These are phyloP conservation scores for Semnopithecus entellus DNA, from an alignment of 2,113 vertebrate genomes.

Conservation along the genomic window DNA sequence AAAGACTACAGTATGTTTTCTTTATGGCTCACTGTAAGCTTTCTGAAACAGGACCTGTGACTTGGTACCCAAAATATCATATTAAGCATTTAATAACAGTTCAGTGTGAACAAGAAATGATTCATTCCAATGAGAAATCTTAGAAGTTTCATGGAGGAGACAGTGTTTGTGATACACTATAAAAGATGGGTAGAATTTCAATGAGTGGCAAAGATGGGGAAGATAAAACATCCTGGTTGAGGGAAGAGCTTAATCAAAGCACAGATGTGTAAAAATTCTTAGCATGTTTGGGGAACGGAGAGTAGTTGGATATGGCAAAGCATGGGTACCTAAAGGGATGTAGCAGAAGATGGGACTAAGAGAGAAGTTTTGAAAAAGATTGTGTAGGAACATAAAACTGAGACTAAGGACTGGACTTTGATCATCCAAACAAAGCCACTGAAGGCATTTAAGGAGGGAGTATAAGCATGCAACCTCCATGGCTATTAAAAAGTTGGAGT, in stretches of 20 bases:
- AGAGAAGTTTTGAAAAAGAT: not conserved
- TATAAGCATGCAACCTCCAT: not conserved
- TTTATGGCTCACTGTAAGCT: not conserved
- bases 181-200: not conserved
- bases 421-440: not conserved
- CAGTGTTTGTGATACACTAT: not conserved
- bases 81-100: not conserved
- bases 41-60: not conserved
- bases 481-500: not conserved
- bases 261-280: not conserved
- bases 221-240: not conserved
- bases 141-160: not conserved
- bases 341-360: too few relatives aligned
- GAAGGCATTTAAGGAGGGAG: not conserved
- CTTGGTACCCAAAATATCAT: not conserved
- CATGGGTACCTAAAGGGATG: not conserved
- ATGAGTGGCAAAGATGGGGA: not conserved
- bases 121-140: not conserved
- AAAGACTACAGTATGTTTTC: not conserved
- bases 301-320: not conserved
- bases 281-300: not conserved
- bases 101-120: not conserved
- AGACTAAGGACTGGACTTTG: not conserved
- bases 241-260: not conserved
- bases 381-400: not conserved